These are phyloP conservation scores for Dreissena rostriformis DNA, from an alignment of 1,140 invertebrate species.

Conservation along the genomic window DNA sequence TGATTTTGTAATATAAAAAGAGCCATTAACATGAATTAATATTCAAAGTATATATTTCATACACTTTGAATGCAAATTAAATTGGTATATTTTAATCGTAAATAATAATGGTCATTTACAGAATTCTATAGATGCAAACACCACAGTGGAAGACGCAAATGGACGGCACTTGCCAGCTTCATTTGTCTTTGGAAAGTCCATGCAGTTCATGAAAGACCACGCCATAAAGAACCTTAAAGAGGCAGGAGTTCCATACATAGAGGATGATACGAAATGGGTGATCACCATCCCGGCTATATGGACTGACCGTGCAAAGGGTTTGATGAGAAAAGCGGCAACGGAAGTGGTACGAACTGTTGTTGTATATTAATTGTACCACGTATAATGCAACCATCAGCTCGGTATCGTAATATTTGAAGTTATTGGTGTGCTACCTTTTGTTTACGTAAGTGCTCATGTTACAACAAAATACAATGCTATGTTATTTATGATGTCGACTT, in stretches of 20 bases:
- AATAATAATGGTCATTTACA: not conserved
- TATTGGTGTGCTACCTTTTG: no score
- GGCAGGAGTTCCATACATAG: constrained; percentile 6
- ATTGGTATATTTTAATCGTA: not conserved
- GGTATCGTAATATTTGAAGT: no score
- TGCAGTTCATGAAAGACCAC: constrained; percentile 51
- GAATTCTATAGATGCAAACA: not conserved
- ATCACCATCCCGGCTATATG: constrained; percentile 52
- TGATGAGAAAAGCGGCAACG: constrained; percentile 41
- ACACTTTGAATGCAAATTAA: no score
- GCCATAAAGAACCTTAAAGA: constrained; percentile 14
- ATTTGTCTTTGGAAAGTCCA: constrained; percentile 36
- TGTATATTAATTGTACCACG: no score
- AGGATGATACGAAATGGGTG: constrained; percentile 43
- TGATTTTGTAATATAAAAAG: not conserved
- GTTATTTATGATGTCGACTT: no score
- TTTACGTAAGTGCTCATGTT: no score
- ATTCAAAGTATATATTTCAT: not conserved
- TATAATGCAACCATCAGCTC: no score
- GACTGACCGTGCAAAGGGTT: constrained; percentile 41
- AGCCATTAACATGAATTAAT: no score
- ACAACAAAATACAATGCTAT: no score
- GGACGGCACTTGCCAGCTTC: not conserved
- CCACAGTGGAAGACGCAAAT: no score
- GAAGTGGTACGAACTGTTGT: constrained; percentile 21